These are phyloP conservation scores for Morone saxatilis DNA, from an alignment of 2,113 vertebrate genomes.

Conservation along the genomic window DNA sequence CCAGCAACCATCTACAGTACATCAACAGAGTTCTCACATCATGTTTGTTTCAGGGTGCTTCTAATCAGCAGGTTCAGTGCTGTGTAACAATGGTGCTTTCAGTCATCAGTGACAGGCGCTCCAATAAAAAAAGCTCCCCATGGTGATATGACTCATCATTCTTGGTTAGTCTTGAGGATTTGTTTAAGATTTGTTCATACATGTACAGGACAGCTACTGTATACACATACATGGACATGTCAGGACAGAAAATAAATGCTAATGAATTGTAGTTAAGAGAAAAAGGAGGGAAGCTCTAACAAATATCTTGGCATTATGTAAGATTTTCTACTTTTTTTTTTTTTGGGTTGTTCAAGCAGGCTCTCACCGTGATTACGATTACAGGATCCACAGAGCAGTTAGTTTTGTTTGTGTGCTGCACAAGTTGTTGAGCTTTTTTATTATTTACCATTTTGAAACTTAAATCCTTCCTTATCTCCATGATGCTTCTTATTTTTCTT, in stretches of 20 bases:
- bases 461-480: neutral
- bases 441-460: neutral
- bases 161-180: no score
- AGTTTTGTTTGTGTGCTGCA: neutral
- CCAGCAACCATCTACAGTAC: no score
- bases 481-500: neutral
- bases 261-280: neutral
- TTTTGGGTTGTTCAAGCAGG: neutral
- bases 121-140: no score
- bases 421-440: neutral
- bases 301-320: neutral
- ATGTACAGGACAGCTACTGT: neutral
- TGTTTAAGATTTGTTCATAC: neutral
- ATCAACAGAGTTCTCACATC: no score
- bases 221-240: neutral
- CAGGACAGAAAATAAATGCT: neutral
- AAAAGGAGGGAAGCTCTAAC: neutral
- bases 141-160: no score
- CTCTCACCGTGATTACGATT: neutral
- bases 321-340: neutral
- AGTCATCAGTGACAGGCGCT: no score
- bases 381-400: neutral
- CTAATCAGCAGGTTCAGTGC: no score
- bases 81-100: no score
- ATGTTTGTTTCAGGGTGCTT: no score